Evolutionary conservation across 2,797 vertebrate species (phyloP), one percentile per base, ranked within the genome.

Genomic region (Ptychobarbus kaznakovi): DNA sequence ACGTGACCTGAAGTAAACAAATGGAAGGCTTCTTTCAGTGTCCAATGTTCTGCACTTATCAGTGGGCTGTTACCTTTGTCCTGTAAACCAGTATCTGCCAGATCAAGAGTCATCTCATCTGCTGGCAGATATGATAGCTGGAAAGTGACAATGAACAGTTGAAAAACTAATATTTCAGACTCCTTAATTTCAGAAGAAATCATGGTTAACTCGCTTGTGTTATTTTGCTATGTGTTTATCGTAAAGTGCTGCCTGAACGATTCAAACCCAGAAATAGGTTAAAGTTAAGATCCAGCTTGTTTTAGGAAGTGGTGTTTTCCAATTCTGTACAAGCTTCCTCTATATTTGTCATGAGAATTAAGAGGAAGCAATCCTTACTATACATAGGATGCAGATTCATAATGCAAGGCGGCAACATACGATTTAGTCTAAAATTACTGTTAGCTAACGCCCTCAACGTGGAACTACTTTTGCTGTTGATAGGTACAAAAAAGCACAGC

Each of bases 41-140:
- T 96, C 92, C 94, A 96, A 95, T 90, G 94, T 94, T 91, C 94
- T 89, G 86, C 86, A 65, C 86, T 95, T 95, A 95, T 96, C 95
- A 93, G 93, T 91, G 76, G 76, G 81, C 78, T 89, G 83, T 90
- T 92, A 95, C 94, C 95, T 95, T 95, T 95, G 94, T 87, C 89
- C 93, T 88, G 84, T 80, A 90, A 90, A 91, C 63, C 56, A 85
- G 84, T 42, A 16, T 80, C 61, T 69, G 72, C 75, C 87, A 46
- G 83, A 80, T 73, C 63, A 82, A 87, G 72, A 87, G 40, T 65
- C 72, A 66, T 56, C 74, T 86, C 73, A 80, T 79, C 7, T 46
- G 35, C 86, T 69, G 78, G n/a, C 49, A 81, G 66, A 75, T 35
- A 70, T 56, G 76, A 84, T 8, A 38, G 25, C 72, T 49, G 66